Evolutionary conservation across 1,140 invertebrate species (phyloP).

Genomic region (Laodelphax striatellus): DNA sequence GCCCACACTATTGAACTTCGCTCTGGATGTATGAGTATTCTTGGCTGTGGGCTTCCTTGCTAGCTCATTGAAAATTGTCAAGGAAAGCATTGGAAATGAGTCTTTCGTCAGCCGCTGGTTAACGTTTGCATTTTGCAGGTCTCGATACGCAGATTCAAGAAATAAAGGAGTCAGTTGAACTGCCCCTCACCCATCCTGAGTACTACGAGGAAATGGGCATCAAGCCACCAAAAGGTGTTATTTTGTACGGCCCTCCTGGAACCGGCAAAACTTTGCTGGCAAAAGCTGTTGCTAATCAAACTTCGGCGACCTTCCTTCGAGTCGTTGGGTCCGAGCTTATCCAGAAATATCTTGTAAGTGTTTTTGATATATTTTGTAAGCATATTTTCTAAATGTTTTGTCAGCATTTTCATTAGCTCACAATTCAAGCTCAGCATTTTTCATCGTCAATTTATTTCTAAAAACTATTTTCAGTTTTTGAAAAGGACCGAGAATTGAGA

Average conservation of each 20-base stretch:
- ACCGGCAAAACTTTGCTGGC: constrained; percentile 97
- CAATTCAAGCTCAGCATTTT: too few relatives aligned
- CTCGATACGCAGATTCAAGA: constrained; percentile 99
- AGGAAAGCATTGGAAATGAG: too few relatives aligned
- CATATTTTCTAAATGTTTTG: too few relatives aligned
- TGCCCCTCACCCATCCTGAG: constrained; percentile 98
- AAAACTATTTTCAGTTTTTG: too few relatives aligned
- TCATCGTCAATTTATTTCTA: too few relatives aligned
- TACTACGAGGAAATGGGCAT: constrained; percentile 99
- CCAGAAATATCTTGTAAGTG: constrained; percentile 88
- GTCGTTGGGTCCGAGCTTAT: constrained; percentile 99
- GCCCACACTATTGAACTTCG: too few relatives aligned
- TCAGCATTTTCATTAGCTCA: too few relatives aligned
- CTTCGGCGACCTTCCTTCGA: constrained; percentile 95
- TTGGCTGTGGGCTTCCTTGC: too few relatives aligned
- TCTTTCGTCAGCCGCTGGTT: constrained; percentile 53
- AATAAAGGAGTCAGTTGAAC: constrained; percentile 98
- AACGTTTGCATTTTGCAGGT: constrained; percentile 32
- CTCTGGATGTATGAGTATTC: too few relatives aligned
- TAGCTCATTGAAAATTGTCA: background rate
- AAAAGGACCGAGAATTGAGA: too few relatives aligned
- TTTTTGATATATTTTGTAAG: too few relatives aligned
- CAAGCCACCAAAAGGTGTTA: constrained; percentile 98
- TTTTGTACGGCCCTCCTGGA: constrained; percentile 95
- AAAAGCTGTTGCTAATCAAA: constrained; percentile 99